Base-by-base conservation (phyloP, 2,888 invertebrate genomes). In the Luffia ferchaultella region DNA sequence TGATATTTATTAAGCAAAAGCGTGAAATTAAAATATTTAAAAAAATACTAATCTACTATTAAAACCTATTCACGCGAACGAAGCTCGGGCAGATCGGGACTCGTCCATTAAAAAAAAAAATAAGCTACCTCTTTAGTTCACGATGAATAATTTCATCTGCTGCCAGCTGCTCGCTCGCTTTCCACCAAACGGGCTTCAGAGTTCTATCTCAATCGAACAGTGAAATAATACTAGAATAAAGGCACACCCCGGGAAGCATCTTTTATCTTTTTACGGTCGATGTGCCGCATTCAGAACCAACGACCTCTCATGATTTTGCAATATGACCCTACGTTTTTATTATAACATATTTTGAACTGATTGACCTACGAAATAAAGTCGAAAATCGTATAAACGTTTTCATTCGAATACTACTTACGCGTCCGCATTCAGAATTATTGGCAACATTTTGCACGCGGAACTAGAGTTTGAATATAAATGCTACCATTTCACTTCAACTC, bases 221-320 rank as follows among this genome's bases (percentile, higher is more conserved):
- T 30, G 12, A 30, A 30, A 30, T 12, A 30, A 30, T 3, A 30
- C 30, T 30, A 30, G 30, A 30, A 30, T 30, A 30, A 30, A 30
- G 30, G 30, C 30, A 30, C 43, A 19, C 43, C 43, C 48, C 42
- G 51, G 51, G 57, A 55, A 56, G 58, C 58, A 62, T 64, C 56
- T 56, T 64, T 62, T 65, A 64, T 64, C 63, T 63, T 60, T 61
- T 62, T 60, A 63, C 63, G 62, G 58, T 57, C 56, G 59, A 62
- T 60, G 59, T 59, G 59, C 55, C 58, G 56, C 59, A 58, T 62
- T 63, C 60, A 63, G 62, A 62, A 62, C 55, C 56, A 61, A 58
- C 58, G 58, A 61, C 59, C 60, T 54, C 58, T 58, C 61, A 64
- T 64, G 61, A 61, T 62, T 60, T 57, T 62, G 62, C 60, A 58